Base-by-base conservation (phyloP, 2,797 vertebrate species). In the Acanthiza pusilla region DNA sequence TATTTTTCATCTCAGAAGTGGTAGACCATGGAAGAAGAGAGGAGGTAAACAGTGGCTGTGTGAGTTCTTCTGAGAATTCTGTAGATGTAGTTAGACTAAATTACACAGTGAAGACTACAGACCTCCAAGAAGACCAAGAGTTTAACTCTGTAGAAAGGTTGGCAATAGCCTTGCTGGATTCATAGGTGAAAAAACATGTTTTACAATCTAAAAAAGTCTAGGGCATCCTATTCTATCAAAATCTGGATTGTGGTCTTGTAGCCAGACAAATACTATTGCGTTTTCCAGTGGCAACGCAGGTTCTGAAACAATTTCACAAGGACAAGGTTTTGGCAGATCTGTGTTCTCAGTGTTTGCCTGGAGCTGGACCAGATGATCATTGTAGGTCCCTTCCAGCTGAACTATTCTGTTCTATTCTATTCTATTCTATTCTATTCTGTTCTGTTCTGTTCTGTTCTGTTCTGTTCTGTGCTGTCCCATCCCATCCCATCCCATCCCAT, bases 351-450 rank as follows among this genome's bases (percentile, higher is more conserved):
- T 17, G 10, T 63, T 65, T 85, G 29, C 53, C n/a, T 63, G 42
- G 5, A 91, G 53, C 32, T 62, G 22, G 17, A 60, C 10, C 0
- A 1, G 8, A 13, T 12, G 12, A 72, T 2, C 4, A 1, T 8
- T 38, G 30, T 21, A 38, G 10, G 16, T 62, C 11, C 9, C 17
- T 62, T 45, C 29, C 40, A 75, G 7, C 2, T 23, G 23, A 82
- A 60, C 3, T 42, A 43, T 20, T 17, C 16, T 74, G 0, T 21
- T 9, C 45, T 18, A 27, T 51, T 5, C 42, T 8, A 7, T 29
- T 9, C 16, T n/a, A 9, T 20, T 7, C 43, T 36, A 15, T 36
- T 10, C 42, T 21, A 27, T 15, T 10, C 6, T 34, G 5, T 32
- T 10, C 53, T 23, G 12, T 16, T 4, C 5, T 26, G 11, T 21